Evolutionary conservation across 1,140 invertebrate species (phyloP).

Genomic region (Zelostemma sp.): DNA sequence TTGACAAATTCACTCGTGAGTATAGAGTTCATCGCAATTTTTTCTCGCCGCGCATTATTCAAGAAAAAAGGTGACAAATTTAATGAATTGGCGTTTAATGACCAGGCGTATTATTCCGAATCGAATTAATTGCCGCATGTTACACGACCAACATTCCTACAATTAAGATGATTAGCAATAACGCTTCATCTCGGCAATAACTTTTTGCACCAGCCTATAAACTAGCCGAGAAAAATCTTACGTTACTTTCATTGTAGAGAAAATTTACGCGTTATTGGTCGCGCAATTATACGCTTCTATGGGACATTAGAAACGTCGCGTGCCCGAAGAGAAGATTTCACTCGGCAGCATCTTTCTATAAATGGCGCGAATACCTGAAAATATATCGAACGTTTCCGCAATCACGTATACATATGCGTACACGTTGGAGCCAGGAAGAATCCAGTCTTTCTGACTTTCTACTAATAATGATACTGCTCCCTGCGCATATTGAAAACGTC

Average conservation of each 20-base stretch:
- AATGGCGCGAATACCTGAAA: slow-evolving; percentile 17
- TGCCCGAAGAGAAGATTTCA: slow-evolving; percentile 40
- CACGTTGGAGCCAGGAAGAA: slow-evolving; percentile 47
- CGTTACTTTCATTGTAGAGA: slow-evolving; percentile 1
- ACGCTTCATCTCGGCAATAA: background rate
- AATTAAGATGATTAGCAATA: background rate
- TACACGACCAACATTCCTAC: background rate
- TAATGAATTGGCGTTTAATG: background rate
- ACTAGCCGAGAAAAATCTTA: background rate
- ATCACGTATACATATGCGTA: slow-evolving; percentile 44
- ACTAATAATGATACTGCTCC: slow-evolving; percentile 61
- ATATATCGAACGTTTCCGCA: slow-evolving; percentile 37
- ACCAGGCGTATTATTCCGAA: background rate
- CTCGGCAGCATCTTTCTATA: slow-evolving; percentile 40
- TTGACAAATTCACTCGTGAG: slow-evolving; percentile 1
- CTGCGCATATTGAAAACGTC: slow-evolving; percentile 40
- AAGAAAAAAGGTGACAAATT: background rate
- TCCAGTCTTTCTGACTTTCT: slow-evolving; percentile 60
- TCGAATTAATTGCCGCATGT: background rate
- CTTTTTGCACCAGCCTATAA: background rate
- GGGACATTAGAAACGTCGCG: slow-evolving; percentile 3
- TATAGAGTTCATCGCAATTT: background rate
- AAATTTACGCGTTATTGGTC: background rate
- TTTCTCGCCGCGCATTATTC: background rate
- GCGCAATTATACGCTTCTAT: background rate